A percentile compares a stretch with the other conserved stretches of the same genome.
Conservation (phyloP, 2,797 vertebrate genomes). For the Scolopax rusticola region DNA sequence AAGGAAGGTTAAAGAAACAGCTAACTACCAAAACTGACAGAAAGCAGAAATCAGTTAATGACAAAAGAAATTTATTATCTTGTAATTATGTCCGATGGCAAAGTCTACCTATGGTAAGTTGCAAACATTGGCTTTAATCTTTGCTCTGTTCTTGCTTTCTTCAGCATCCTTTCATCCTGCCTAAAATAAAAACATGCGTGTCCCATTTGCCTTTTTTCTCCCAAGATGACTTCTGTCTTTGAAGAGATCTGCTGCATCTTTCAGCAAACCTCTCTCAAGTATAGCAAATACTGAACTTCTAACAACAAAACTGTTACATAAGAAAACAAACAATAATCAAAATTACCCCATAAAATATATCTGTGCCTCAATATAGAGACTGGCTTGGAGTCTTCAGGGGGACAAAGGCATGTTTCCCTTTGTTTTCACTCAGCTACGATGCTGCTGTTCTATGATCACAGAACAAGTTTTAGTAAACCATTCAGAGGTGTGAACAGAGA, state of each 20-base stretch:
- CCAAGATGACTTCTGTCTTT: neutral
- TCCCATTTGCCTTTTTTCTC: neutral
- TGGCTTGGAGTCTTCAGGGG: neutral
- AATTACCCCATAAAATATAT: neutral
- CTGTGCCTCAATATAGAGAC: neutral
- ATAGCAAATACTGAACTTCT: neutral
- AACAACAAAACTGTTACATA: neutral
- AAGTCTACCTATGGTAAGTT: neutral
- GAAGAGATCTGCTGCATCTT: neutral
- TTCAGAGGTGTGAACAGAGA: neutral
- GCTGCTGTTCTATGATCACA: neutral
- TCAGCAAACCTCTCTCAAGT: neutral
- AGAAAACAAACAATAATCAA: neutral
- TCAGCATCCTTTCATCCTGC: neutral
- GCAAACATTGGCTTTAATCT: neutral
- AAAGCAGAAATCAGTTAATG: neutral
- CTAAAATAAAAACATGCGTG: neutral
- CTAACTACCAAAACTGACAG: neutral
- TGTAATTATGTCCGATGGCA: neutral
- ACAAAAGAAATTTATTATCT: neutral
- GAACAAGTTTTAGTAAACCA: neutral
- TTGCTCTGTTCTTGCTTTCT: neutral
- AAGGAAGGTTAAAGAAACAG: neutral
- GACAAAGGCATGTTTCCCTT: neutral
- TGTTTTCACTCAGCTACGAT: neutral